Evolutionary conservation across 2,113 vertebrate species (phyloP).

Genomic region (Larimichthys crocea): DNA sequence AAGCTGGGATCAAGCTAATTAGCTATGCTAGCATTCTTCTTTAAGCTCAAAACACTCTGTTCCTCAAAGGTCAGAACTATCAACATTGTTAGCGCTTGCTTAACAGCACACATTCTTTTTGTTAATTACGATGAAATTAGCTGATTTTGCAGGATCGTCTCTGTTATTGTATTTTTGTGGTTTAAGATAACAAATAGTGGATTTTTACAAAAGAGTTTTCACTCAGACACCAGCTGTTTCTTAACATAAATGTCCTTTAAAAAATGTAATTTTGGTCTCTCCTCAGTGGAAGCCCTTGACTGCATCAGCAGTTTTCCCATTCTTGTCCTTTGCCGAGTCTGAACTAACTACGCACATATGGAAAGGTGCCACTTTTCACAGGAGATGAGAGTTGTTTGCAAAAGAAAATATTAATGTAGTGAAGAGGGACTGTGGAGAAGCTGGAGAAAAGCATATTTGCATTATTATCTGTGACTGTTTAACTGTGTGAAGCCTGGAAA

Average conservation of each 20-base stretch:
- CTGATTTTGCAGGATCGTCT: not conserved
- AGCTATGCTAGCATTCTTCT: not conserved
- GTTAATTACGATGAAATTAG: too few relatives aligned
- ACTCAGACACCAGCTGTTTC: not conserved
- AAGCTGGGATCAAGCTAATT: too few relatives aligned
- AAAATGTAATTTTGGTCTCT: conserved; percentile 18
- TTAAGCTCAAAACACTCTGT: not conserved
- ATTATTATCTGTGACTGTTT: conserved; percentile 58
- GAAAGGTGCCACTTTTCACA: conserved; percentile 15
- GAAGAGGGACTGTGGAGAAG: conserved; percentile 29
- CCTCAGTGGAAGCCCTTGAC: not conserved
- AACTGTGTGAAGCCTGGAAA: conserved; percentile 51
- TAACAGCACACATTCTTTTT: too few relatives aligned
- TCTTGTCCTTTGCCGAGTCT: conserved; percentile 38
- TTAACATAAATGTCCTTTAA: conserved; percentile 1
- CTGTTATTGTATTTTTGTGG: not conserved
- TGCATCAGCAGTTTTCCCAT: conserved; percentile 43
- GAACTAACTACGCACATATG: conserved; percentile 30
- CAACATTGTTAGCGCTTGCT: too few relatives aligned
- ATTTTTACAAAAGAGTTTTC: not conserved
- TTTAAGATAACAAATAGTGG: not conserved
- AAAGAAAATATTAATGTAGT: conserved; percentile 61
- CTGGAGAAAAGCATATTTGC: conserved; percentile 40
- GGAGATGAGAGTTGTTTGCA: conserved; percentile 34
- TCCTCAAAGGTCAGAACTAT: not conserved